Evolutionary conservation across 35 echinoderm and acorn worm species (phyloP).

Genomic region (Anneissia japonica): DNA sequence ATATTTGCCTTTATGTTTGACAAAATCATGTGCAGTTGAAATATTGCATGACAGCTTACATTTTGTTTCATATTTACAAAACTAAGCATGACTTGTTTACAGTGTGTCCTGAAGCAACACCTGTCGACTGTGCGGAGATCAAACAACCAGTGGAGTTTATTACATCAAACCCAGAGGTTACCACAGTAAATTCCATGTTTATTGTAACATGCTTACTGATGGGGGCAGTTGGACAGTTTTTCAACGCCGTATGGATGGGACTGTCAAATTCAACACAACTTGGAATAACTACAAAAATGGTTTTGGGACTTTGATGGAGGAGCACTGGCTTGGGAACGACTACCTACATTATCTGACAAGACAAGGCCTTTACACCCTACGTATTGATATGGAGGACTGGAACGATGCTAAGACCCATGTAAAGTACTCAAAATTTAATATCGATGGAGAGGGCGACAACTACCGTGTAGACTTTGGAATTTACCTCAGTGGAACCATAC

Average conservation of each 20-base stretch:
- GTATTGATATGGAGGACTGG: constrained; percentile 18
- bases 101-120: not conserved
- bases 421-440: not conserved
- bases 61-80: too few species aligned
- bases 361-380: not conserved
- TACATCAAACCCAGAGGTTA: too few species aligned
- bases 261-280: constrained; percentile 14
- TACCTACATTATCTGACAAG: constrained; percentile 8
- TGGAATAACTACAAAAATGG: constrained; percentile 40
- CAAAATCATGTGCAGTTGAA: too few species aligned
- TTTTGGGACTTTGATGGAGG: constrained; percentile 33
- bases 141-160: too few species aligned
- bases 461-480: not conserved
- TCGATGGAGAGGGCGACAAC: not conserved
- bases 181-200: not conserved
- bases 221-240: constrained; percentile 6
- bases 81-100: too few species aligned
- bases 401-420: not conserved
- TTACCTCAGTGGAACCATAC: not conserved
- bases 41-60: too few species aligned
- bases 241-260: constrained; percentile 19
- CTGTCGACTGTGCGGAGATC: not conserved
- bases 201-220: not conserved
- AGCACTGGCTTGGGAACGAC: constrained; percentile 51
- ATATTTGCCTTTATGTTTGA: too few species aligned